Base-by-base conservation (phyloP, 2,113 vertebrate genomes). In the Pyxicephalus adspersus region DNA sequence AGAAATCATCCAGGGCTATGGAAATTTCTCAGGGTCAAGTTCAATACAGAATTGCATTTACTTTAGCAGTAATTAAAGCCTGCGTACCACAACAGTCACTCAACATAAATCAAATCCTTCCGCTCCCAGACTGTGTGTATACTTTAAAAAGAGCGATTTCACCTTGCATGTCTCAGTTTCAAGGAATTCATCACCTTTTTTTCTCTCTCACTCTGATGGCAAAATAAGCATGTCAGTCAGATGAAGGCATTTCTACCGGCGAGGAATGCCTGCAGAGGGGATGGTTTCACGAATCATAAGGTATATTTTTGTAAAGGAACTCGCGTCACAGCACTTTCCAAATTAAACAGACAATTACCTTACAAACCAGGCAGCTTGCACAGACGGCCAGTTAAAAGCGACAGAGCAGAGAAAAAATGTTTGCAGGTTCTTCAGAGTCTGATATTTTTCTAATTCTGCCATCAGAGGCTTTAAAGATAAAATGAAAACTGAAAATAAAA, bases 41-140 rank as follows among this genome's bases (percentile, higher is more conserved):
- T 75, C 11, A 55, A 7, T 15, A n/a, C 4, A 19, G 50, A 15
- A 25, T 26, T 65, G 75, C 25, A 9, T 54, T 64, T 11, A 55
- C 51, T 65, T 54, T 22, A 66, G 7, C 15, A 51, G 18, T 76
- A 52, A 77, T 77, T 52, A 51, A 65, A 13, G 45, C 23, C 19
- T 20, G 38, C 6, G 58, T 64, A 34, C 22, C 13, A 5, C 70
- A 2, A 25, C 22, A n/a, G 25, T 64, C 50, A 23, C 75, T 54
- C 19, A 45, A 52, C 45, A 61, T 63, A 76, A 26, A 76, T 50
- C 45, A 29, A 38, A 51, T 26, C 63, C 22, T 23, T 61, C 8
- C 75, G 18, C 20, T 52, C 65, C 25, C 19, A 51, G 22, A 65
- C 18, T 51, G 20, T 11, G 7, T 38, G 20, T 20, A n/a, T 19